Evolutionary conservation across 2,888 invertebrate genomes (phyloP).

Genomic region (Halictus quadricinctus): DNA sequence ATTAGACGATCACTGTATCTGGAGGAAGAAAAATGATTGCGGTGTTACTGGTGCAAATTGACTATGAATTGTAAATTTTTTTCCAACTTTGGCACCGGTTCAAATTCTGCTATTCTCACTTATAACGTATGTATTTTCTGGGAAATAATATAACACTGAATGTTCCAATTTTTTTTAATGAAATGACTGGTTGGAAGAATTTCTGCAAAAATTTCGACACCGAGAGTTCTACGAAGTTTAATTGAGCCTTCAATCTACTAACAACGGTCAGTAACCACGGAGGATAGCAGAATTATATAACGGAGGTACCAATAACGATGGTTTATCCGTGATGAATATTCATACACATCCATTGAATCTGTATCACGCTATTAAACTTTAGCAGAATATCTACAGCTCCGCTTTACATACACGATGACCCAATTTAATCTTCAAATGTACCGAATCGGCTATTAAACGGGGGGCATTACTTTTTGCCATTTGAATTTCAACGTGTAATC

Average conservation of each 20-base stretch:
- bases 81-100: neutral
- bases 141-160: neutral
- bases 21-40: neutral
- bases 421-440: neutral
- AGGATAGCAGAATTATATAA: neutral
- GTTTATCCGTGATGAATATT: conserved; percentile 14
- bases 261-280: neutral
- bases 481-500: neutral
- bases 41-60: neutral
- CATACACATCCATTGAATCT: conserved; percentile 11
- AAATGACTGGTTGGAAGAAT: neutral
- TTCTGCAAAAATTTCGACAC: neutral
- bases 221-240: neutral
- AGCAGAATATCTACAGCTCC: neutral
- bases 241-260: neutral
- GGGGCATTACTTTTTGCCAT: neutral
- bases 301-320: conserved; percentile 10
- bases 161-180: neutral
- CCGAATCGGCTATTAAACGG: neutral
- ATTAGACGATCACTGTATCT: neutral
- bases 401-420: neutral
- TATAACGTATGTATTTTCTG: neutral
- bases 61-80: neutral
- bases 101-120: neutral
- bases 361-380: conserved; percentile 18